Base-by-base conservation (phyloP, 2,113 vertebrate genomes). In the Coryphaenoides rupestris region DNA sequence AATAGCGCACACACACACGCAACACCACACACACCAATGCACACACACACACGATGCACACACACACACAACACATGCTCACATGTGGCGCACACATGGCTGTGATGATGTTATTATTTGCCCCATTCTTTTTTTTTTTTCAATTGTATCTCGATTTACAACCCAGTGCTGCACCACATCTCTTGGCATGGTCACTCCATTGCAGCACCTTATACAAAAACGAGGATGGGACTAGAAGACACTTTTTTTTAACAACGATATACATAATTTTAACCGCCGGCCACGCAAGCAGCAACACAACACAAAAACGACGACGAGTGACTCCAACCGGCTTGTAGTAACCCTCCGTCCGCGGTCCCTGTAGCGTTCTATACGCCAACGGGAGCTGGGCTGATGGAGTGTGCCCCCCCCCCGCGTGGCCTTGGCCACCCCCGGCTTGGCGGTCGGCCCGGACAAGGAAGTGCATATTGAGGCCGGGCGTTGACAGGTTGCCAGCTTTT, bases 391-490 rank as follows among this genome's bases (percentile, higher is more conserved):
- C 13, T 40, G 33, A 40, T 40, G 33, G 13, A 40, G 33, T 40
- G 33, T 40, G n/a, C n/a, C 6, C 19, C 4, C 21, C n/a, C n/a
- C 6, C 5, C 46, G 50, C 68, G 68, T 64, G 52, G 56, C 66
- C 33, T 50, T 45, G 33, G 33, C 33, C 33, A n/a, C 66, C 60
- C 49, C 54, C 5, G 62, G 73, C 40, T 46, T 77, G 77, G 69
- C 80, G 66, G 24, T 26, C 55, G 24, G 69, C 56, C 69, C 19
- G 28, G 63, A 52, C 28, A 66, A n/a, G n/a, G 55, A 63, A 63
- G 58, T 66, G 70, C 46, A 55, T 69, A 64, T 76, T 80, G 58
- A 64, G 63, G 54, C 69, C 70, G n/a, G 24, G 19, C 58, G 59
- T 68, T 57, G 70, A 78, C 45, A 68, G 40, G 68, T 78, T 58